A percentile compares a stretch with the other conserved stretches of the same genome.
Conservation (phyloP, 2,888 invertebrate genomes). For the Emmelina monodactyla region DNA sequence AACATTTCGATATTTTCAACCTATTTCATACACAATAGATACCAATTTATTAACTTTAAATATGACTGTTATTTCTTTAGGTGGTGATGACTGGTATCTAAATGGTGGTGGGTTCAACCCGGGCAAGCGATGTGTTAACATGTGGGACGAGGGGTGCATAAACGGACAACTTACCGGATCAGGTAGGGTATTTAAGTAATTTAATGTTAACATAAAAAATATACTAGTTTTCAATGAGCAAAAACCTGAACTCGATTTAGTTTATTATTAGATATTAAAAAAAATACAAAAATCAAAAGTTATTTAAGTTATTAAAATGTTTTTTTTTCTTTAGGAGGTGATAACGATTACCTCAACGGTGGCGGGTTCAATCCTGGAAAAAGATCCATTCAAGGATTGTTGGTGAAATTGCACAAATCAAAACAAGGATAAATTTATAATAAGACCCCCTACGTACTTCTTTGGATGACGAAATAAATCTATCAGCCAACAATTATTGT, state of each 20-base stretch:
- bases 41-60: no score
- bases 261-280: no score
- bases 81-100: conserved; percentile 23
- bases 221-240: conserved; percentile 6
- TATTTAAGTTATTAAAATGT: no score
- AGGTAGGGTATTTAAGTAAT: conserved; percentile 23
- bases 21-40: no score
- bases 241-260: no score
- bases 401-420: conserved; percentile 5
- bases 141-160: conserved; percentile 63
- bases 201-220: background rate
- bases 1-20: no score
- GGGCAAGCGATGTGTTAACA: conserved; percentile 52
- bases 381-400: conserved; percentile 19
- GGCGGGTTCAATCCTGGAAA: conserved; percentile 50
- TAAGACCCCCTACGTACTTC: no score
- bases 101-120: conserved; percentile 27
- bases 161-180: conserved; percentile 54
- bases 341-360: conserved; percentile 39
- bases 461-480: no score
- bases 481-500: no score
- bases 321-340: conserved; percentile 32
- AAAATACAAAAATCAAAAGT: no score
- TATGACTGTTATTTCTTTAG: conserved; percentile 10
- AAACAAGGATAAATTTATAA: background rate